Base-by-base conservation (phyloP, 1,140 invertebrate genomes). In the Apocrypta bakeri region DNA sequence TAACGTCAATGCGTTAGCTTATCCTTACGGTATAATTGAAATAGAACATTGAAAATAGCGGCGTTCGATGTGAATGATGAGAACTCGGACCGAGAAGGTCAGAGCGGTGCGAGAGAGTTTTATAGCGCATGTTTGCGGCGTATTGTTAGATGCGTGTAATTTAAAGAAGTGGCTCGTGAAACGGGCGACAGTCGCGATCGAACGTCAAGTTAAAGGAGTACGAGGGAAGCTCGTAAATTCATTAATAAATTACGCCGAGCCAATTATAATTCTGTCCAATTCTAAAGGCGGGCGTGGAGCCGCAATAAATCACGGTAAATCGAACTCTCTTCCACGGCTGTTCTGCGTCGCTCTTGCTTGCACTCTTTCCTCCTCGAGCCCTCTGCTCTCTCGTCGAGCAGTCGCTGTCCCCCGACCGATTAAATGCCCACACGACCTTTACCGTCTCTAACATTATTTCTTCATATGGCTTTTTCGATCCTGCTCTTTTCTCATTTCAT, bases 221-320 rank as follows among this genome's bases (percentile, higher is more conserved):
- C 83, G 72, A 72, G 79, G 79, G 83, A 81, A 61, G 68, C 63
- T 88, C 85, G 83, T 88, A 88, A 88, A 88, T 88, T 88, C 86
- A 88, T 88, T 88, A 88, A 88, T 87, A 88, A 88, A 88, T 88
- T 88, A 86, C 87, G 66, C 80, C 17, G 77, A 87, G 82, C 87
- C 88, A 88, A 88, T 88, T 88, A 88, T 87, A 88, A 88, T 88
- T 88, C 87, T 88, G 86, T 88, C 85, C 79, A 87, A 87, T 88
- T 88, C 83, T 83, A 48, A 14, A 76, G 82, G 82, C 87, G 84
- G 86, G 85, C 83, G 85, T 86, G 85, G 77, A 81, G 78, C 84
- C 85, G 33, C 27, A 86, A 88, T 88, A 88, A 88, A 88, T 88
- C 85, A 85, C 82, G 21, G 63, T 83, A 83, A 87, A 88, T 84